phyloP scores from a whole-genome alignment of 2,888 invertebrate genomes.

The Lepidonotus clava region DNA sequence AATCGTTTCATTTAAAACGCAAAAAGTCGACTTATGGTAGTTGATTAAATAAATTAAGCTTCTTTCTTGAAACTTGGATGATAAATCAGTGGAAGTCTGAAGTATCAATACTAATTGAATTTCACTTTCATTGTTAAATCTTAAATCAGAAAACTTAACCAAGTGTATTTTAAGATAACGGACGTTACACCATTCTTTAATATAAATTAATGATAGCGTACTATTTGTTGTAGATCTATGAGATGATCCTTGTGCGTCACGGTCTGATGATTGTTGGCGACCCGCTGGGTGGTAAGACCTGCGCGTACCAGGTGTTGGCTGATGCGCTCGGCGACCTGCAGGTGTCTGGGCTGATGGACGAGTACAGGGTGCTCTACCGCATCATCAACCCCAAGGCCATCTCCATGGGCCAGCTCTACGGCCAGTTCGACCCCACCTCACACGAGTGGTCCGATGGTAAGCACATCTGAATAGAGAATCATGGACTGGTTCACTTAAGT shows the following conservation, averaged over 20 bases:
- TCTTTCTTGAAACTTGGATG: too few species aligned
- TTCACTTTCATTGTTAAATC: too few species aligned
- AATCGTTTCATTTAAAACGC: not conserved
- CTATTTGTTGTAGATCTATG: slow-evolving; percentile 75
- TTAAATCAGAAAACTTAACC: too few species aligned
- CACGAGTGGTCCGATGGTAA: slow-evolving; percentile 81
- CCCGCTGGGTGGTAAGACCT: slow-evolving; percentile 80
- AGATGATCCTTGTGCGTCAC: slow-evolving; percentile 81
- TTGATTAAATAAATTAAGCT: too few species aligned
- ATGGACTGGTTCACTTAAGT: too few species aligned
- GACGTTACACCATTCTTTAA: too few species aligned
- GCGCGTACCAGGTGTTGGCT: slow-evolving; percentile 80
- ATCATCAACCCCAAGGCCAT: slow-evolving; percentile 81
- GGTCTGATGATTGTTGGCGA: slow-evolving; percentile 81
- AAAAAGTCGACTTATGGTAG: too few species aligned
- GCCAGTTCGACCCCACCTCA: slow-evolving; percentile 80
- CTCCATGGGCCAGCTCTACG: slow-evolving; percentile 81
- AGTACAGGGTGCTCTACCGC: slow-evolving; percentile 76
- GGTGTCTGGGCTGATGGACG: slow-evolving; percentile 76
- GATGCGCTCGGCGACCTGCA: slow-evolving; percentile 78
- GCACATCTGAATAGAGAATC: too few species aligned
- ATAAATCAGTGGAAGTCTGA: too few species aligned
- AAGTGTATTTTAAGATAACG: too few species aligned
- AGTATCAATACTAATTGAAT: too few species aligned
- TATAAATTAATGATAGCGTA: not conserved